phyloP scores from a whole-genome alignment of 2,888 invertebrate species.

The Lasioglossum lativentre region DNA sequence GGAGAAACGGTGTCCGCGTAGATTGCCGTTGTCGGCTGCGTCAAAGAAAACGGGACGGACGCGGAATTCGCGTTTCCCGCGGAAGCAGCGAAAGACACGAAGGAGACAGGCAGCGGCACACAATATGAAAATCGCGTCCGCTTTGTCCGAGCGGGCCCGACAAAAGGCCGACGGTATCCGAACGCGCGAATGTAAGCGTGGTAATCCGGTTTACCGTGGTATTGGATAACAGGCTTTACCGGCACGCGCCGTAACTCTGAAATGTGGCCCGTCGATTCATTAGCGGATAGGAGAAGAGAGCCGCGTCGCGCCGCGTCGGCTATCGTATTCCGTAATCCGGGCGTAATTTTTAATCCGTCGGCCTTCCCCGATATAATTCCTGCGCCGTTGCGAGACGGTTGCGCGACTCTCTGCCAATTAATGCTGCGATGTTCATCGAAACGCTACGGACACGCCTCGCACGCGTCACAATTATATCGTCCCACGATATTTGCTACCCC shows the following conservation, averaged over 20 bases:
- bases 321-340: slow-evolving; percentile 54
- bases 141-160: slow-evolving; percentile 23
- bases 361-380: slow-evolving; percentile 39
- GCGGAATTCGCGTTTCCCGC: neutral
- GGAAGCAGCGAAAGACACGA: neutral
- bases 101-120: neutral
- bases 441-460: neutral
- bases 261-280: slow-evolving; percentile 66
- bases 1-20: neutral
- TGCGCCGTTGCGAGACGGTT: neutral
- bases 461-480: neutral
- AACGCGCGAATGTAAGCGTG: slow-evolving; percentile 35
- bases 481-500: neutral
- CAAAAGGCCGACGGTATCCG: slow-evolving; percentile 33
- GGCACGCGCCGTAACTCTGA: slow-evolving; percentile 51
- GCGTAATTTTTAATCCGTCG: slow-evolving; percentile 67
- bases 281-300: slow-evolving; percentile 51
- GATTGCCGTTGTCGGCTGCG: neutral
- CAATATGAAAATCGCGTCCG: slow-evolving; percentile 43
- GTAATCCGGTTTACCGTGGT: slow-evolving; percentile 51
- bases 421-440: slow-evolving; percentile 15
- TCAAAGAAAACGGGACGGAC: neutral
- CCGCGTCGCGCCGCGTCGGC: neutral
- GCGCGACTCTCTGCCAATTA: slow-evolving; percentile 18
- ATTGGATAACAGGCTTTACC: slow-evolving; percentile 54